Conservation (phyloP, 2,797 vertebrate genomes). For the Cryptoblepharus egeriae region DNA sequence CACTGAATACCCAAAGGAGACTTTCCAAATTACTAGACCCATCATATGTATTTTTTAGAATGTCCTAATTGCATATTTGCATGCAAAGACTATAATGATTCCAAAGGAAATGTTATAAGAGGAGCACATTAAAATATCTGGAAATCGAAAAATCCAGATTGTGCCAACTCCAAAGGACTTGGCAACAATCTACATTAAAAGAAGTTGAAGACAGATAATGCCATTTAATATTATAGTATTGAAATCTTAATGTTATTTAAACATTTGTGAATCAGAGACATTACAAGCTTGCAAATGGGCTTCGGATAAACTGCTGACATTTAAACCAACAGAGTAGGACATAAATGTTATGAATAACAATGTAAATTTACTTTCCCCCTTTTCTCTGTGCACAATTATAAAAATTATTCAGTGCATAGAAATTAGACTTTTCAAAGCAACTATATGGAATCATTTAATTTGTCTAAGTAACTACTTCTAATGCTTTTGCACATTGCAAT, state of each 20-base stretch:
- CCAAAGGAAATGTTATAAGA: conserved; percentile 31
- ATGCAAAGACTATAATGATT: conserved; percentile 25
- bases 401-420: conserved; percentile 56
- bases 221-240: conserved; percentile 16
- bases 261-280: conserved; percentile 31
- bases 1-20: conserved; percentile 23
- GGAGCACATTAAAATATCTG: conserved; percentile 35
- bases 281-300: conserved; percentile 32
- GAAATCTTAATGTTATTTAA: conserved; percentile 43
- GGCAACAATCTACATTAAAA: not conserved
- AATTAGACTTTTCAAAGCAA: conserved; percentile 64
- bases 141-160: not conserved
- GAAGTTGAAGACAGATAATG: conserved; percentile 11
- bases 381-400: conserved; percentile 57
- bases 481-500: conserved; percentile 45
- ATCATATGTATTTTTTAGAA: conserved; percentile 43
- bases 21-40: conserved; percentile 6
- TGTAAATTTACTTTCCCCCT: conserved; percentile 46
- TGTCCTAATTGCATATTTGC: not conserved
- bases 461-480: conserved; percentile 61
- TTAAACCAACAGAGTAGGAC: conserved; percentile 52
- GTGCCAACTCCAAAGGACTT: conserved; percentile 22
- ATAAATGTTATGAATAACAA: conserved; percentile 44
- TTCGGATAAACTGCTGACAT: conserved; percentile 43
- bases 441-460: conserved; percentile 68